A percentile compares a stretch with the other conserved stretches of the same genome.
These are phyloP conservation scores for Aporophyla nigra DNA, from an alignment of 2,888 invertebrate species.

Conservation along the genomic window DNA sequence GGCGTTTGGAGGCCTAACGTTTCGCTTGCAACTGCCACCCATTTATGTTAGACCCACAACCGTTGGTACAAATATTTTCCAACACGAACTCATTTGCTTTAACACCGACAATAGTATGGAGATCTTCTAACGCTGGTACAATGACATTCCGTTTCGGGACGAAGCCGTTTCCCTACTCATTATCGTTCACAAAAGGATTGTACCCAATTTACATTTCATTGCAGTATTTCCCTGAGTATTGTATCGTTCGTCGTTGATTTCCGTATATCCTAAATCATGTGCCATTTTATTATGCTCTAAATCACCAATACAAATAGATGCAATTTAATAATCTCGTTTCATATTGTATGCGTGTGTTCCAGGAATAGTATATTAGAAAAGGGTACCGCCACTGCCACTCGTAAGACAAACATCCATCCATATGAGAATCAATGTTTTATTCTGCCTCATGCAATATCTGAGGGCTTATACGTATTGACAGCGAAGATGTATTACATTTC, in stretches of 20 bases:
- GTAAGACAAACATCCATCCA: slow-evolving; percentile 60
- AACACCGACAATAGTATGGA: slow-evolving; percentile 49
- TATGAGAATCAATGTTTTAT: slow-evolving; percentile 70
- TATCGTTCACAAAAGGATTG: slow-evolving; percentile 84
- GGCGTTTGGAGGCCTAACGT: slow-evolving; percentile 76
- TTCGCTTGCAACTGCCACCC: slow-evolving; percentile 73
- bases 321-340: slow-evolving; percentile 25
- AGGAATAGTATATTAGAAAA: slow-evolving; percentile 32
- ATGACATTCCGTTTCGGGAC: slow-evolving; percentile 75
- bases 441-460: slow-evolving; percentile 60
- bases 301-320: background rate
- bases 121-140: slow-evolving; percentile 64
- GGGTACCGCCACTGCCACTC: slow-evolving; percentile 7
- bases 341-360: background rate
- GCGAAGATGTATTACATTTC: slow-evolving; percentile 65
- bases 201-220: slow-evolving; percentile 82
- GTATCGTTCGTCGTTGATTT: slow-evolving; percentile 67
- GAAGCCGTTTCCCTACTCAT: slow-evolving; percentile 79
- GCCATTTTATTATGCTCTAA: slow-evolving; percentile 28
- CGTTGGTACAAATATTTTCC: slow-evolving; percentile 66
- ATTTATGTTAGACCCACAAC: slow-evolving; percentile 71
- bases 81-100: slow-evolving; percentile 60
- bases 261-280: slow-evolving; percentile 41
- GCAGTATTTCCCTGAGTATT: slow-evolving; percentile 70
- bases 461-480: slow-evolving; percentile 64